These are phyloP conservation scores for Cylindroiulus punctatus DNA, from an alignment of 2,888 invertebrate species.

Conservation along the genomic window DNA sequence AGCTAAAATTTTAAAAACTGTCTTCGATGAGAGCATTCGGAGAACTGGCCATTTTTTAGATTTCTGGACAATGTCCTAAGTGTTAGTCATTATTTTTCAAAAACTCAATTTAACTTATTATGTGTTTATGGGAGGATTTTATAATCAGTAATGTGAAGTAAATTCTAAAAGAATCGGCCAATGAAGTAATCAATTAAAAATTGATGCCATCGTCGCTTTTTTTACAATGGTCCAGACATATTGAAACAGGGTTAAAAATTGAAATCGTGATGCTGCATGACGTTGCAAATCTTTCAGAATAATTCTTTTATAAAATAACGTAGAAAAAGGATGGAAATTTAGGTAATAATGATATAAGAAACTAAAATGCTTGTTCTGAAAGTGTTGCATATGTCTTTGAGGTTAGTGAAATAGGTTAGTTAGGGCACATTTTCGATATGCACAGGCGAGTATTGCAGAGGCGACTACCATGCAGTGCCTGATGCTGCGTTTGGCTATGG, in stretches of 20 bases:
- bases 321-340: neutral
- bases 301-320: neutral
- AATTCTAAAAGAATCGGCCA: too few relatives aligned
- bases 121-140: too few relatives aligned
- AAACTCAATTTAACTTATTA: too few relatives aligned
- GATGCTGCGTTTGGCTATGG: conserved; percentile 1
- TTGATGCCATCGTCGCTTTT: too few relatives aligned
- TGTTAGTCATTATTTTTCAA: neutral
- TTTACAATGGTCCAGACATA: neutral
- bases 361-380: neutral
- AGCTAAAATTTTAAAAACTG: too few relatives aligned
- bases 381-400: neutral
- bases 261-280: neutral
- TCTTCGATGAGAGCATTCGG: too few relatives aligned
- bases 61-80: neutral
- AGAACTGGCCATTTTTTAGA: neutral
- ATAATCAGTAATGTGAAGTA: too few relatives aligned
- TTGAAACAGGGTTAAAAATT: neutral
- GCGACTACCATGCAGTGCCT: conserved; percentile 18
- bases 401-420: neutral
- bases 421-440: neutral
- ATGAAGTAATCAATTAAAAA: too few relatives aligned
- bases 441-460: neutral
- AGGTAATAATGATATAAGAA: neutral
- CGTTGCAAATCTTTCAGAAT: neutral